These are phyloP conservation scores for Slavum lentiscoides DNA, from an alignment of 2,888 invertebrate genomes.

Conservation along the genomic window DNA sequence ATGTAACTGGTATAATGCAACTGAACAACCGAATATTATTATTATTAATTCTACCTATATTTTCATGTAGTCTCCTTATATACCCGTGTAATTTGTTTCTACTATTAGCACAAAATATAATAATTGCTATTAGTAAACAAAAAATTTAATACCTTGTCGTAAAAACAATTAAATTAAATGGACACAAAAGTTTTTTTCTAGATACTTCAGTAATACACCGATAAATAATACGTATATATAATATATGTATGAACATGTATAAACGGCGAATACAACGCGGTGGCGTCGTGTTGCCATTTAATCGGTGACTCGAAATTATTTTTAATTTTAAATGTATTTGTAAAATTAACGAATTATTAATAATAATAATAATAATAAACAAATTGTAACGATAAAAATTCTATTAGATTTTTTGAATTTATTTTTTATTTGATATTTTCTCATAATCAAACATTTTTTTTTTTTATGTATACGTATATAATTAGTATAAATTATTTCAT, in stretches of 20 bases:
- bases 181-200: neutral
- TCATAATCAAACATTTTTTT: neutral
- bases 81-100: conserved; percentile 11
- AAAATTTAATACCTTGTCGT: neutral
- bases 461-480: neutral
- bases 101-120: neutral
- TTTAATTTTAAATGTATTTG: no score
- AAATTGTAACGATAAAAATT: no score
- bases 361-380: no score
- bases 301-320: no score
- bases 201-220: neutral
- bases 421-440: neutral
- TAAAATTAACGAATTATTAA: no score
- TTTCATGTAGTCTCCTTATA: conserved; percentile 27
- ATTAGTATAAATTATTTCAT: neutral
- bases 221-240: neutral
- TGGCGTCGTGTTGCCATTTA: neutral
- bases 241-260: neutral
- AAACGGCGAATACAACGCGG: neutral
- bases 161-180: conserved; percentile 37
- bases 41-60: conserved; percentile 25
- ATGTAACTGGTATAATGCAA: no score
- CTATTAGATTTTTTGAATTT: neutral
- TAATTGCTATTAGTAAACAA: conserved; percentile 17
- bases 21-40: no score